Conservation (phyloP, 2,797 vertebrate species). For the Labeo calbasu region DNA sequence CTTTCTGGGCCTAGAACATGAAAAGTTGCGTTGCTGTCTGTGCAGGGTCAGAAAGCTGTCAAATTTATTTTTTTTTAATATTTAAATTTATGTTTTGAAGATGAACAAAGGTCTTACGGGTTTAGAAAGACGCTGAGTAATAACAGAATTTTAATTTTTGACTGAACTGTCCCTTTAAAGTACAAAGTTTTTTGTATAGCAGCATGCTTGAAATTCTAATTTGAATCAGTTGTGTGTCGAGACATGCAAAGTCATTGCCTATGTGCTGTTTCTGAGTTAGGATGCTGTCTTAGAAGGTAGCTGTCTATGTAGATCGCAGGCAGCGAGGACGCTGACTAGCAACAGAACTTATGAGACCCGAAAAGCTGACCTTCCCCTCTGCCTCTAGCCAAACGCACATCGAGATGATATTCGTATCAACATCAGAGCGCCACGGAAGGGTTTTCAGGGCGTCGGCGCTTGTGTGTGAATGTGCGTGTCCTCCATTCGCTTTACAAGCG, state of each 20-base stretch:
- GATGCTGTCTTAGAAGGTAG: background rate
- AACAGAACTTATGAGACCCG: conserved; percentile 18
- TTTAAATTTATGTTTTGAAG: no score
- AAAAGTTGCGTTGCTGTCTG: no score
- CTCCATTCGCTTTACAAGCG: conserved; percentile 1
- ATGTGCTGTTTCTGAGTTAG: background rate
- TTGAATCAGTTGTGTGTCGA: background rate
- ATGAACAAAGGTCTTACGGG: no score
- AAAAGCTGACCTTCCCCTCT: conserved; percentile 25
- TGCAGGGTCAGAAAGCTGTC: no score
- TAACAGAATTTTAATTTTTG: no score
- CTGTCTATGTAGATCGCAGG: background rate
- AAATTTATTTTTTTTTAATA: no score
- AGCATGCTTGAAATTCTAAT: background rate
- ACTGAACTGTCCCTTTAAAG: background rate
- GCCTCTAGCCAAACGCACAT: conserved; percentile 20
- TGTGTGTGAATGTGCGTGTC: conserved; percentile 14
- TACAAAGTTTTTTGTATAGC: no score
- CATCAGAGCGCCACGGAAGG: conserved; percentile 2
- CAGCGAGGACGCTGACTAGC: background rate
- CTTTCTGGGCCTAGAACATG: no score
- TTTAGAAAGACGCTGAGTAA: no score
- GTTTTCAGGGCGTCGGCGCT: conserved; percentile 22
- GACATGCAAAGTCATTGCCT: background rate
- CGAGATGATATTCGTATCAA: conserved; percentile 14